These are phyloP conservation scores for Leucopternis melanops DNA, from an alignment of 2,113 vertebrate species.

Conservation along the genomic window DNA sequence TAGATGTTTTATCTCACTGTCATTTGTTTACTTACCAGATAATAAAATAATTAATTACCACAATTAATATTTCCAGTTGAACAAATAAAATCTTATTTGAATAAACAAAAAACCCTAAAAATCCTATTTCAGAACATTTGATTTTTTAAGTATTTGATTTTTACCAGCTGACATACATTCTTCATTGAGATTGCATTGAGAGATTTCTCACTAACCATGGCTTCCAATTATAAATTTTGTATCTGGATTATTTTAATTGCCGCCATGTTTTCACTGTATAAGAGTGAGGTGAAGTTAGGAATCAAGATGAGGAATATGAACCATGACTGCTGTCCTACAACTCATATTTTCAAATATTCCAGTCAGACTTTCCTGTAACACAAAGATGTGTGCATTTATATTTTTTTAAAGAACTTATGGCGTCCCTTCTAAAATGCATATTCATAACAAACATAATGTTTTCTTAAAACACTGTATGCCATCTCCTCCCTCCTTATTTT, in stretches of 20 bases:
- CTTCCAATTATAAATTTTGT: neutral
- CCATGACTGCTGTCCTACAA: accelerated
- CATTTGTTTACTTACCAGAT: neutral
- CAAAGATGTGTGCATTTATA: neutral
- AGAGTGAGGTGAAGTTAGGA: neutral
- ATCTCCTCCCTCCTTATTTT: neutral
- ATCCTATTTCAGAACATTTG: neutral
- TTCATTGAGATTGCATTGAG: neutral
- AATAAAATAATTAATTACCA: neutral
- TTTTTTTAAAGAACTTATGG: neutral
- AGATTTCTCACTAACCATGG: neutral
- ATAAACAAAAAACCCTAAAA: neutral
- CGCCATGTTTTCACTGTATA: neutral
- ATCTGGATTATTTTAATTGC: neutral
- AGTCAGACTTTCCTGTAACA: neutral
- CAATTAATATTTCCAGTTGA: neutral
- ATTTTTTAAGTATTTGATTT: neutral
- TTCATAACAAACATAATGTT: neutral
- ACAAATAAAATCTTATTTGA: neutral
- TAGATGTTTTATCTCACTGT: neutral
- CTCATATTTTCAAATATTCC: neutral
- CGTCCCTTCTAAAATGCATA: neutral
- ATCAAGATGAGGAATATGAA: neutral
- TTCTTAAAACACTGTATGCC: neutral
- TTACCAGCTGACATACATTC: neutral